Base-by-base conservation (phyloP, 2,113 vertebrate species). In the Mormyrus lacerda region DNA sequence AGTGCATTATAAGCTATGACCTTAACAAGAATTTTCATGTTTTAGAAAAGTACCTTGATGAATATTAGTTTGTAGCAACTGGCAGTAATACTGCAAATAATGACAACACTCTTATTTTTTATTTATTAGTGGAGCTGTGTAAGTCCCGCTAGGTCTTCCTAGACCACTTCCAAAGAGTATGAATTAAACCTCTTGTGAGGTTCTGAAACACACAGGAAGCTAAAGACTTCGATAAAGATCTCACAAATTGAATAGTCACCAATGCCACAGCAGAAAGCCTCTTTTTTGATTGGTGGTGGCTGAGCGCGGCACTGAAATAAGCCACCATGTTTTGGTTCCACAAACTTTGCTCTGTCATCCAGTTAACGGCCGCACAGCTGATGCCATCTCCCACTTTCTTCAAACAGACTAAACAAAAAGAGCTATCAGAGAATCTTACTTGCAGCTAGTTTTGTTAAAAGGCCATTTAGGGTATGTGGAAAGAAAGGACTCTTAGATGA, bases 321-420 rank as follows among this genome's bases (percentile, higher is more conserved):
- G 92, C 94, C 94, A 90, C 92, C 91, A 94, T 96, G 93, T 95
- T 95, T 94, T 93, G 88, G 61, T 91, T 94, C 89, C 61, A 89
- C 73, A 90, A 90, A 90, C 82, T 86, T 89, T 90, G 90, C 94
- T 95, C 95, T 95, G 95, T 27, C 85, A 91, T 91, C 90, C 91
- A 90, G 90, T 93, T 91, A 91, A 90, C 82, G 91, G 88, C 89
- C 91, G 89, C 86, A 87, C 5, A 47, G 88, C 90, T 91, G 92
- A 94, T 94, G 90, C 88, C 91, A 93, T 94, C 94, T 93, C 39
- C 83, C 83, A 65, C 88, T 90, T 92, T 85, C 47, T 73, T 79
- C 69, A 73, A 89, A 94, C 92, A 96, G 96, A 95, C 95, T 95
- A 95, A 96, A 96, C 95, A 96, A 92, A 91, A 88, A 48, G 88